Percentiles rank a stretch among this genome's conserved stretches.
These are phyloP conservation scores for Leptinotarsa lineolata DNA, from an alignment of 1,140 invertebrate genomes.

Conservation along the genomic window DNA sequence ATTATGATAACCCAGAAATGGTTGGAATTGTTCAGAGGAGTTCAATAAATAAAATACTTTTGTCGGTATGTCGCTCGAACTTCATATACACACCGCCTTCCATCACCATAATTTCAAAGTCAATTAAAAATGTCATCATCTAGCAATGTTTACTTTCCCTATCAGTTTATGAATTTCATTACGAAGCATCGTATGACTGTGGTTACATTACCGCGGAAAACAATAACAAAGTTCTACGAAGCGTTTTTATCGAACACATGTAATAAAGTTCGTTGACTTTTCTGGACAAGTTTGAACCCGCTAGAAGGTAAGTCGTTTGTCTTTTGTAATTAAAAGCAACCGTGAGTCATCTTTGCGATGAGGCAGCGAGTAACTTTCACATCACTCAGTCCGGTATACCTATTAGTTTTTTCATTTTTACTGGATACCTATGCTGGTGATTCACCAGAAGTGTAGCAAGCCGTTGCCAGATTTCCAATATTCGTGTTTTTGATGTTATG, in stretches of 20 bases:
- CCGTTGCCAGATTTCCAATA: not conserved
- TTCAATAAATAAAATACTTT: too few species aligned
- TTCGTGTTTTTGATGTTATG: too few species aligned
- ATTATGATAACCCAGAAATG: too few species aligned
- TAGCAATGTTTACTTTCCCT: not conserved
- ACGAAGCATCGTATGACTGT: not conserved
- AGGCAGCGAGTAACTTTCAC: not conserved
- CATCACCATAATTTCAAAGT: not conserved
- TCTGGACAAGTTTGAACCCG: not conserved
- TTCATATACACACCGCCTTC: too few species aligned
- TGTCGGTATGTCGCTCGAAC: too few species aligned
- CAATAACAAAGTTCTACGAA: conserved; percentile 1
- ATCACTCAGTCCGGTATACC: not conserved
- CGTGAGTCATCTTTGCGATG: not conserved
- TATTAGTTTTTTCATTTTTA: not conserved
- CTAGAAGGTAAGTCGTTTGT: not conserved
- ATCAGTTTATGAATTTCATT: not conserved
- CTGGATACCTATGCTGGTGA: not conserved
- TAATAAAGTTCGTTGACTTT: not conserved
- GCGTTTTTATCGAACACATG: not conserved
- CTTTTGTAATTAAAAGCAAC: conserved; percentile 1
- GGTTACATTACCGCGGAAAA: not conserved
- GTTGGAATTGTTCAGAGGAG: too few species aligned
- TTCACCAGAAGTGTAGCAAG: conserved; percentile 1
- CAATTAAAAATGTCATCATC: conserved; percentile 6